Conservation (phyloP, 2,797 vertebrate species). For the Anguilla marmorata region DNA sequence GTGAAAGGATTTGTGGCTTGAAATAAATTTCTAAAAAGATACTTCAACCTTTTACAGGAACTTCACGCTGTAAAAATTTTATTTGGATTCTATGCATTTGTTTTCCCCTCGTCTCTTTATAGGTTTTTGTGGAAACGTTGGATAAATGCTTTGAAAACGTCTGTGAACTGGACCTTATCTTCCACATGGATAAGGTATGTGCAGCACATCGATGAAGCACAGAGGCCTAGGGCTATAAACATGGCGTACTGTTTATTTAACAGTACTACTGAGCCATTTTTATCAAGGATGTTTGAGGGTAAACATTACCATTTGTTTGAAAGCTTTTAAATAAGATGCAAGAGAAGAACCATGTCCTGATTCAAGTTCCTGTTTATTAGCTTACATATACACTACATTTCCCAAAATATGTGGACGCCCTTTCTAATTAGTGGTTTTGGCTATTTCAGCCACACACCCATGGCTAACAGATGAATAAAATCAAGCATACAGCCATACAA, state of each 20-base stretch:
- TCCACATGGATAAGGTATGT: constrained; percentile 83
- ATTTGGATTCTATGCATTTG: neutral
- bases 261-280: neutral
- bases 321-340: neutral
- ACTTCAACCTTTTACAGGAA: neutral
- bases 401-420: no score
- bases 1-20: neutral
- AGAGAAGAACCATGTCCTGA: neutral
- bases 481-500: no score
- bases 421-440: no score
- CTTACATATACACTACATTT: neutral
- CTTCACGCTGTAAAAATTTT: neutral
- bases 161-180: constrained; percentile 81
- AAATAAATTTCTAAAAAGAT: neutral
- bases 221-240: neutral
- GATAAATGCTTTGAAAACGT: constrained; percentile 84
- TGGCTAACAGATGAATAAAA: no score
- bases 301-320: neutral
- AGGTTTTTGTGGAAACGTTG: constrained; percentile 83
- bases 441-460: no score
- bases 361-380: neutral
- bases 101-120: constrained; percentile 32
- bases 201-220: neutral
- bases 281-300: neutral
- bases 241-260: neutral